Evolutionary conservation across 2,888 invertebrate genomes (phyloP), one percentile per base, ranked within the genome.

Genomic region (Chalcosyrphus nemorum): DNA sequence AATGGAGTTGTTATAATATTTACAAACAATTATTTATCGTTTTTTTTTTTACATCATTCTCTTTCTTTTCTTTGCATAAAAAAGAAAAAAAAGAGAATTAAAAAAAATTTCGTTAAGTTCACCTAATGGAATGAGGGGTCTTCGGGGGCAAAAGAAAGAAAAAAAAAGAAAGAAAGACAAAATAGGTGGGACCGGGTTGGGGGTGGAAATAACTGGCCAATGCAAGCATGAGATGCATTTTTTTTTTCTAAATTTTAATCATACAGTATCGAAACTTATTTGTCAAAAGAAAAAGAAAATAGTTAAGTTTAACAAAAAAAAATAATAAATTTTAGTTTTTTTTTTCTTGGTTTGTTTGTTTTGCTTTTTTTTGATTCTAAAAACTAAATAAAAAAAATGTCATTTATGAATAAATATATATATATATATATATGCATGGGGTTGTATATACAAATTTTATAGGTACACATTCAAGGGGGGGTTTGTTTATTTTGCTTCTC

Each of bases 11-110:
- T 80, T 71, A 54, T 59, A 84, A 86, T 87, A 82, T 86, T 87
- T 87, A 87, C 86, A 87, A 87, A 87, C 87, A 86, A 78, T 66
- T 77, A 74, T n/a, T n/a, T 86, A 66, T 61, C 59, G 71, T 86
- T 72, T 4, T 24, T n/a, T 68, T 63, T 72, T 11, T 17, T 38
- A 50, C 43, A 35, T 61, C 41, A 59, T 63, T 75, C 86, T 86
- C 80, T 81, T 81, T 85, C 85, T 85, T 87, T 88, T 87, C 88
- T 88, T 88, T 88, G 88, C 88, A 88, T 86, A 88, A 87, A 88
- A 88, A 88, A 87, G 86, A 87, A 88, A 88, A 86, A 86, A 81
- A 84, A 85, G 71, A 84, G 84, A 85, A 76, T 65, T 63, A 19
- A 52, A 57, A 15, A 11, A 4, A 32, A 4, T 66, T 24, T 21